These are phyloP conservation scores for Aethina tumida DNA, from an alignment of 1,140 invertebrate genomes.

Conservation along the genomic window DNA sequence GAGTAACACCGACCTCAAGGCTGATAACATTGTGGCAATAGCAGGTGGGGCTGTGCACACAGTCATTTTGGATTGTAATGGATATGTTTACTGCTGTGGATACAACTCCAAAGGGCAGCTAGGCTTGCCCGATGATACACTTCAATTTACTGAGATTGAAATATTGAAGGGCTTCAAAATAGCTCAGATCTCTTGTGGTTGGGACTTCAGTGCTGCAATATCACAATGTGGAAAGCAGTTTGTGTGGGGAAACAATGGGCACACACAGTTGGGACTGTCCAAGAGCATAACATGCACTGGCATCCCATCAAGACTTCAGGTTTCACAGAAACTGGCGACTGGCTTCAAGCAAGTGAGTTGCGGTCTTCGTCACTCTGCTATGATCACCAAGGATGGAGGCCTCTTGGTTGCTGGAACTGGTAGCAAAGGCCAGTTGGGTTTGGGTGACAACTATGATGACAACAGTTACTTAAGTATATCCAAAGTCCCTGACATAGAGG, in stretches of 20 bases:
- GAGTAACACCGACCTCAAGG: constrained; percentile 33
- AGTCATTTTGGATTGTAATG: constrained; percentile 52
- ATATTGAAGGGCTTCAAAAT: constrained; percentile 45
- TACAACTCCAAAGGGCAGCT: constrained; percentile 78
- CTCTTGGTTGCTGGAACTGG: constrained; percentile 52
- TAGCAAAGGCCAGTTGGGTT: constrained; percentile 53
- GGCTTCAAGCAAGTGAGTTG: constrained; percentile 38
- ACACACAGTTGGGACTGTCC: constrained; percentile 59
- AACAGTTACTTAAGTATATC: constrained; percentile 37
- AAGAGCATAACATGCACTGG: constrained; percentile 39
- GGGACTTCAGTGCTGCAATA: constrained; percentile 60
- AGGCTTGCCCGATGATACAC: constrained; percentile 46
- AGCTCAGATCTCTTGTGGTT: constrained; percentile 54
- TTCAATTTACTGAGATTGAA: constrained; percentile 44
- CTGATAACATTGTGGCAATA: constrained; percentile 47
- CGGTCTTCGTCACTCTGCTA: constrained; percentile 58
- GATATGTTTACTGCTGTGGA: constrained; percentile 71
- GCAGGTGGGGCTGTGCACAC: constrained; percentile 68
- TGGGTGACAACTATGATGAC: constrained; percentile 42
- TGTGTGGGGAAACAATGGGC: constrained; percentile 67
- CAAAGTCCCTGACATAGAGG: constrained; percentile 44
- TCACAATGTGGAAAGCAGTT: constrained; percentile 52
- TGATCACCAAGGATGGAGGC: constrained; percentile 51
- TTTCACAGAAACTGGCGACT: constrained; percentile 32
- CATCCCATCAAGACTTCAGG: constrained; percentile 35